phyloP scores from a whole-genome alignment of 2,888 invertebrate genomes.

The Glaucopsyche alexis region DNA sequence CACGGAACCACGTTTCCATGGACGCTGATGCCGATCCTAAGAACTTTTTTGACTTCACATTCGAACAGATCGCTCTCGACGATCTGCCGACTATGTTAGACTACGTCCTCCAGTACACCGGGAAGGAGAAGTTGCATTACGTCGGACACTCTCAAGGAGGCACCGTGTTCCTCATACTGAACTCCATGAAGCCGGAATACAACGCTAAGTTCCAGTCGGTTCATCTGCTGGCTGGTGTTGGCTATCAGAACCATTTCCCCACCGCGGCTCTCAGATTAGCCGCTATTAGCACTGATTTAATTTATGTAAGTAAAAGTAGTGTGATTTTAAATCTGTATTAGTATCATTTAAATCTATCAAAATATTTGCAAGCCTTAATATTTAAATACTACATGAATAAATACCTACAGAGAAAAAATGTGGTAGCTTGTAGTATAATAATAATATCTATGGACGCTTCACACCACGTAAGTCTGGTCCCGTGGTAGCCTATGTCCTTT shows the following conservation, averaged over 20 bases:
- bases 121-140: slow-evolving; percentile 54
- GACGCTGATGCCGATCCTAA: slow-evolving; percentile 52
- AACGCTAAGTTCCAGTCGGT: slow-evolving; percentile 56
- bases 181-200: slow-evolving; percentile 55
- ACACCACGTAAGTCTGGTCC: too few relatives aligned
- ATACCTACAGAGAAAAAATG: too few relatives aligned
- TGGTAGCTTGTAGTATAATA: too few relatives aligned
- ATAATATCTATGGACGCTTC: too few relatives aligned
- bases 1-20: slow-evolving; percentile 75
- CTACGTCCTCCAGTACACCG: slow-evolving; percentile 51
- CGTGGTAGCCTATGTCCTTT: too few relatives aligned
- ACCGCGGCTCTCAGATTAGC: slow-evolving; percentile 32
- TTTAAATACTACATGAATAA: too few relatives aligned
- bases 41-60: slow-evolving; percentile 60
- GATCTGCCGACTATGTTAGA: slow-evolving; percentile 63
- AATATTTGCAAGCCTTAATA: too few relatives aligned
- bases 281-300: not conserved
- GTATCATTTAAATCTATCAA: too few relatives aligned
- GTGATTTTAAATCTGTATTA: too few relatives aligned
- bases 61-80: slow-evolving; percentile 57
- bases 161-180: slow-evolving; percentile 54
- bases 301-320: slow-evolving; percentile 19
- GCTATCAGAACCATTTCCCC: slow-evolving; percentile 54
- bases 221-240: slow-evolving; percentile 58
- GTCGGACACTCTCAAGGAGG: slow-evolving; percentile 68